Base-by-base conservation (phyloP, 2,113 vertebrate species). In the Irena cyanogastra region DNA sequence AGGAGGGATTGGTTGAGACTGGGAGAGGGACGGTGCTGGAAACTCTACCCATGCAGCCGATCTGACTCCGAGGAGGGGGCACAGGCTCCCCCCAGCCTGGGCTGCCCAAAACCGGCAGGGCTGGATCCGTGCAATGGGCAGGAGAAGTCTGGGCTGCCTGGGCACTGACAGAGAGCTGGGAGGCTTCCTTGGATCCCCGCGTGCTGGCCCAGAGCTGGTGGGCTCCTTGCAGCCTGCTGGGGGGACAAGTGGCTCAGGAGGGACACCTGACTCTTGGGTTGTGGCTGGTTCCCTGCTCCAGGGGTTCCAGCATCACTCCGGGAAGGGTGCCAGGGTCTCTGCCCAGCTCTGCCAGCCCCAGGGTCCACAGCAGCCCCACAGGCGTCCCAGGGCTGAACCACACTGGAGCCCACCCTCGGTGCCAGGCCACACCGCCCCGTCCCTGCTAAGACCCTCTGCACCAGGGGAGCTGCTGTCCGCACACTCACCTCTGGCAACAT, bases 401-500 rank as follows among this genome's bases (percentile, higher is more conserved):
- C 39, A 13, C 44, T 35, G 1, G 49, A 10, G 49, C 23, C 64
- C 60, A 19, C 60, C 1, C 1, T 56, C 5, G 1, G 63, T 54
- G 49, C 52, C 47, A 7, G 37, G 4, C 22, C 66, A 47, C 68
- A 8, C 13, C 0, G 0, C 28, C 33, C 52, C 18, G 1, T 33
- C 49, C 53, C 45, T 59, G n/a, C 68, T 50, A 6, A 37, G 44
- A 39, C 41, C 66, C 41, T 54, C 11, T 7, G 42, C 66, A 50
- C 47, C 37, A 5, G 28, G 33, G 39, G 49, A 63, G 28, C 44
- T 47, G 90, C 71, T 59, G 11, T 37, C 94, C 7, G 3, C 41
- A 2, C 3, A 2, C 87, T 89, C 80, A 94, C 80, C 93, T 83
- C 86, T 88, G 89, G 82, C 93, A 95, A 35, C 89, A 57, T 93